Evolutionary conservation across 2,113 vertebrate genomes (phyloP).

Genomic region (Rattus rattus): DNA sequence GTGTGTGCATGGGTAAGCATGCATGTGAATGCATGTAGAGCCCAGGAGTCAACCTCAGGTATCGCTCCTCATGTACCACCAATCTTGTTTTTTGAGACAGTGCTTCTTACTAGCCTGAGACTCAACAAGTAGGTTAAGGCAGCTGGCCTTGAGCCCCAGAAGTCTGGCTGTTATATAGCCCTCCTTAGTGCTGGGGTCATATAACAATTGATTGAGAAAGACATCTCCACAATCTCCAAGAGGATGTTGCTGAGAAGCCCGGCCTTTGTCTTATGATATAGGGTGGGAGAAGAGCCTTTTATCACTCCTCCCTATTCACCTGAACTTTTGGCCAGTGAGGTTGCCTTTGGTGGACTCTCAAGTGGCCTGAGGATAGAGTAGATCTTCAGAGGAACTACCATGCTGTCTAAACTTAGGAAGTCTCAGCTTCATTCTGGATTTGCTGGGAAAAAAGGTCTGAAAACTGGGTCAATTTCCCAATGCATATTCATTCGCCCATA

Average conservation of each 20-base stretch:
- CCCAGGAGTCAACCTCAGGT: neutral
- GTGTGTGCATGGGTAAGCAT: neutral
- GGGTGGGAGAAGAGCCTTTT: neutral
- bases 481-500: neutral
- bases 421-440: neutral
- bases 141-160: neutral
- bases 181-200: neutral
- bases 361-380: neutral
- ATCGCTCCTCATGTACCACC: neutral
- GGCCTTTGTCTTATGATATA: neutral
- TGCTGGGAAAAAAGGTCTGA: neutral
- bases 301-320: neutral
- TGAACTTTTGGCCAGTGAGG: neutral
- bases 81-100: neutral
- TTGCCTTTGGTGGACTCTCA: neutral
- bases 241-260: neutral
- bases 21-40: neutral
- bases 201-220: neutral
- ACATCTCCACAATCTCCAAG: neutral
- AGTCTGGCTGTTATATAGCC: neutral
- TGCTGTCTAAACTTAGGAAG: neutral
- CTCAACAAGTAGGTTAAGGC: neutral
- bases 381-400: neutral
- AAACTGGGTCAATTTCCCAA: neutral
- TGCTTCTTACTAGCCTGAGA: neutral